phyloP scores from a whole-genome alignment of 2,888 invertebrate species.

The Elegia similella region DNA sequence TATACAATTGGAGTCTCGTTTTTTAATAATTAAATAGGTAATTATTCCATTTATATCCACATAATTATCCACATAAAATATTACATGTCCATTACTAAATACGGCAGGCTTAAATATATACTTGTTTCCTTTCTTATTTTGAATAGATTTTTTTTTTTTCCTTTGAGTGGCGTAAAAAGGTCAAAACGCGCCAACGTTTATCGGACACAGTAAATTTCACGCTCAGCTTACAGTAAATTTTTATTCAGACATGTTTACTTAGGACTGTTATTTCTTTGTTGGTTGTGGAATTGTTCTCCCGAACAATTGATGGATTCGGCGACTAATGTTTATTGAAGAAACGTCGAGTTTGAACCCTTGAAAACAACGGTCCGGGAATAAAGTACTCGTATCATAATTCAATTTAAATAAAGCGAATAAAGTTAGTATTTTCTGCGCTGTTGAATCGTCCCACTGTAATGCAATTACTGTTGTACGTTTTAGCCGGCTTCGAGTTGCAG shows the following conservation, averaged over 20 bases:
- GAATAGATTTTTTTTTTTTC: not conserved
- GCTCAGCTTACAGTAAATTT: not conserved
- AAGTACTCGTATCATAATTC: not conserved
- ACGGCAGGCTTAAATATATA: no score
- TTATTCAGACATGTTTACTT: slow-evolving; percentile 1
- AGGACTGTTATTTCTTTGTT: slow-evolving; percentile 3
- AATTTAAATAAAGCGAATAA: not conserved
- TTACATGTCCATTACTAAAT: no score
- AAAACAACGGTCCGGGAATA: no score
- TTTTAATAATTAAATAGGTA: no score
- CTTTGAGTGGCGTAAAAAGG: not conserved
- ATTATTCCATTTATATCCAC: no score
- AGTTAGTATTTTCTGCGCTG: not conserved
- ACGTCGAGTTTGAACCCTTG: not conserved
- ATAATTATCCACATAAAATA: no score
- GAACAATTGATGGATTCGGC: slow-evolving; percentile 1
- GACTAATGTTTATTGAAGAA: not conserved
- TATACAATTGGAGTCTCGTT: no score
- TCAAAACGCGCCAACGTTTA: not conserved
- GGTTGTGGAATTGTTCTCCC: not conserved
- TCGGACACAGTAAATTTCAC: slow-evolving; percentile 3
- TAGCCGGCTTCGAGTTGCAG: not conserved
- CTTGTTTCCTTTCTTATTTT: not conserved
- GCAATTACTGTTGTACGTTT: not conserved
- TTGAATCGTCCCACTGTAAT: not conserved